A percentile compares a stretch with the other conserved stretches of the same genome.
phyloP scores from a whole-genome alignment of 2,888 invertebrate genomes.

The Chironomus tentans region DNA sequence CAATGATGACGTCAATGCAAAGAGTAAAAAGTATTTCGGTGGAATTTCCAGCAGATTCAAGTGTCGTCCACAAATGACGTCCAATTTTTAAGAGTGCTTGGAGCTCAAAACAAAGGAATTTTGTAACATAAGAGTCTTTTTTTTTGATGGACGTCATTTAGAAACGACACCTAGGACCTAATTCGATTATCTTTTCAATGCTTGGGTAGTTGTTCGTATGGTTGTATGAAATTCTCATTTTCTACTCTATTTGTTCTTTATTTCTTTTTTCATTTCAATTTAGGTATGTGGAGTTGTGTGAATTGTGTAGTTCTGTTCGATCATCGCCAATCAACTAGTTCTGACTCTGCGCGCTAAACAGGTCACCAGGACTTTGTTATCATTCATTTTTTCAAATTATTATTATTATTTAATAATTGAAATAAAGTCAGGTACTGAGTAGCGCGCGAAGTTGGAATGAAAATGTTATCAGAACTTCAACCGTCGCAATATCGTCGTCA shows the following conservation, averaged over 20 bases:
- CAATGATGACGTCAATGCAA: too few relatives aligned
- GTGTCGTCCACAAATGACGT: too few relatives aligned
- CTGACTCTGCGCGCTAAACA: constrained; percentile 77
- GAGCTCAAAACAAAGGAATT: too few relatives aligned
- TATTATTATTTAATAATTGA: constrained; percentile 30
- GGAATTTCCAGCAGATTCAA: too few relatives aligned
- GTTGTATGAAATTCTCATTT: too few relatives aligned
- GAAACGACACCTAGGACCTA: too few relatives aligned
- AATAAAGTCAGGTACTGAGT: constrained; percentile 94
- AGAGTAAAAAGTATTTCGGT: too few relatives aligned
- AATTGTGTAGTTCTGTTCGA: neutral
- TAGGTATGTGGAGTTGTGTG: neutral
- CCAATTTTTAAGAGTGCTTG: too few relatives aligned
- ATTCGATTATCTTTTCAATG: too few relatives aligned
- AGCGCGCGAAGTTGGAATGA: constrained; percentile 59
- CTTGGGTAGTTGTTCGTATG: too few relatives aligned
- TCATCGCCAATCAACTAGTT: constrained; percentile 31
- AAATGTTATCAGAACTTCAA: constrained; percentile 13
- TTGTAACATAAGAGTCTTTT: too few relatives aligned
- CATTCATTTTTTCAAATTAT: constrained; percentile 33
- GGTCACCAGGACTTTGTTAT: constrained; percentile 68
- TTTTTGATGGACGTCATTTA: too few relatives aligned
- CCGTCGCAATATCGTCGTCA: neutral
- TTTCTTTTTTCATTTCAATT: neutral
- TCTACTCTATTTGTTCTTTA: neutral